Base-by-base conservation (phyloP, 1,140 invertebrate species). In the Coelopa frigida region DNA sequence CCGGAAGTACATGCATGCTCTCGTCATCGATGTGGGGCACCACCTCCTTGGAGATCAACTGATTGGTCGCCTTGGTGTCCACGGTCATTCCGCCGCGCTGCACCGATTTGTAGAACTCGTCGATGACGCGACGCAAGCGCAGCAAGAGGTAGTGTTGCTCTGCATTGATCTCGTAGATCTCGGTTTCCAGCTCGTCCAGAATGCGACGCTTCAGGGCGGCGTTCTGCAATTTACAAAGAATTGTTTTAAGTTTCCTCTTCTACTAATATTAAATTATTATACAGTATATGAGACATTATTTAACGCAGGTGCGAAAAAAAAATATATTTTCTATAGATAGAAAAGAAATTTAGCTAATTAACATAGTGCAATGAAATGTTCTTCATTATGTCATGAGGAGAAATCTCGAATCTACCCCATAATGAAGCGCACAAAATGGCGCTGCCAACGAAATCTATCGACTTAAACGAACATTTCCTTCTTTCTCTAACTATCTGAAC, bases 111-210 rank as follows among this genome's bases (percentile, higher is more conserved):
- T 44, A 55, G 31, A 66, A 63, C 5, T 40, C 36, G 17, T 62
- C 53, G 27, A 68, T 41, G 10, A 54, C 24, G 4, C 62, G 56
- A 22, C 62, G 53, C 0, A 68, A 35, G 10, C 53, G 54, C 20
- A 62, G 15, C 38, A 66, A 46, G 4, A 68, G 44, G 42, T 43
- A 62, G 39, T 66, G 53, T 15, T 68, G 60, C 31, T 68, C 66
- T 5, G 56, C 57, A 46, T 66, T 68, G 12, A 68, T 68, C 40
- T 68, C 60, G 35, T 57, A 60, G 15, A 68, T 52, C 49, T 68
- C 65, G 6, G 44, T 40, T 41, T 68, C 65, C 35, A 68, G 38
- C 42, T 68, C 65, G 23, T 66, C 59, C 14, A 68, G 33, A 23
- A 66, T 66, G 43, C 60, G 58, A 18, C 55, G 58, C 55, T 63